Conservation (phyloP, 2,888 invertebrate species). For the Barypeithes pellucidus region DNA sequence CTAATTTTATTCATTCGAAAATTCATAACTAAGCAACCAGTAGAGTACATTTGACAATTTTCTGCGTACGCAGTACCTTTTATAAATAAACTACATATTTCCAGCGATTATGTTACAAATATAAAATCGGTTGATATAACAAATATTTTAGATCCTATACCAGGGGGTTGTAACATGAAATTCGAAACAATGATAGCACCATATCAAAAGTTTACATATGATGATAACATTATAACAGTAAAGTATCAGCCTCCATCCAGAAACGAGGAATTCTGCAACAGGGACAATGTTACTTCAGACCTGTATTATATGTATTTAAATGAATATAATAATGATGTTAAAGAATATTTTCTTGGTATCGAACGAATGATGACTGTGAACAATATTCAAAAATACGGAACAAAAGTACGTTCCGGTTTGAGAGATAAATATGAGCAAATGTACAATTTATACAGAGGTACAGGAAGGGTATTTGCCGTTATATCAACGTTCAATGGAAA, state of each 20-base stretch:
- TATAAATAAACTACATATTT: too few relatives aligned
- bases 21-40: too few relatives aligned
- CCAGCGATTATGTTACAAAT: too few relatives aligned
- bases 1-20: too few relatives aligned
- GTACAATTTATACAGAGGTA: slow-evolving; percentile 77
- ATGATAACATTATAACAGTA: slow-evolving; percentile 71
- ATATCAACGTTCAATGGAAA: slow-evolving; percentile 71
- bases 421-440: slow-evolving; percentile 66
- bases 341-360: slow-evolving; percentile 77
- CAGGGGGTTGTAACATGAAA: slow-evolving; percentile 86
- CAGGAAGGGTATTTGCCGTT: slow-evolving; percentile 76
- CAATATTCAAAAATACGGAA: slow-evolving; percentile 73
- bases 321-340: slow-evolving; percentile 73
- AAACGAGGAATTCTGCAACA: slow-evolving; percentile 66
- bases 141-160: slow-evolving; percentile 77
- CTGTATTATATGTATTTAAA: slow-evolving; percentile 78
- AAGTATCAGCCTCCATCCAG: slow-evolving; percentile 73
- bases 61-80: too few relatives aligned
- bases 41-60: too few relatives aligned
- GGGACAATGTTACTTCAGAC: slow-evolving; percentile 69
- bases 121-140: too few relatives aligned
- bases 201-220: slow-evolving; percentile 71
- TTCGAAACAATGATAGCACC: slow-evolving; percentile 76
- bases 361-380: slow-evolving; percentile 76
- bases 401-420: slow-evolving; percentile 68